These are phyloP conservation scores for Ciconia maguari DNA, from an alignment of 2,113 vertebrate species.

Conservation along the genomic window DNA sequence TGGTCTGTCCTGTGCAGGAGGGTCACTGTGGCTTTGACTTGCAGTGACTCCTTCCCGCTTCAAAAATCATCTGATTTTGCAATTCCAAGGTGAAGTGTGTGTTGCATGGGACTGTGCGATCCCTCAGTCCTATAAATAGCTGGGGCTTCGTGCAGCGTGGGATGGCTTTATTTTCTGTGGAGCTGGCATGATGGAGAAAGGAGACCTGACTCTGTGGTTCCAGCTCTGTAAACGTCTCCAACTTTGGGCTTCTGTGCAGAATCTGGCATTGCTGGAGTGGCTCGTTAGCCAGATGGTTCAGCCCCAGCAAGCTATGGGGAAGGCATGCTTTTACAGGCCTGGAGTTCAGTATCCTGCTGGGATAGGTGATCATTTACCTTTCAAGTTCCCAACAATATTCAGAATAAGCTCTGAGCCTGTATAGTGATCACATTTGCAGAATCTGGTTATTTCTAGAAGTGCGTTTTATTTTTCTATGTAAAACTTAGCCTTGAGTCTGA, in stretches of 20 bases:
- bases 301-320: not conserved
- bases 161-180: not conserved
- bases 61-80: fast-evolving
- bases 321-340: fast-evolving
- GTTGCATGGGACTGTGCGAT: not conserved
- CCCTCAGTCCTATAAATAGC: not conserved
- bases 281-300: not conserved
- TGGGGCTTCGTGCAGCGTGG: not conserved
- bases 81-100: fast-evolving
- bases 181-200: not conserved
- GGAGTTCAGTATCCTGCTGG: not conserved
- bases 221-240: not conserved
- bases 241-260: not conserved
- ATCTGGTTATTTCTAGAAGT: not conserved
- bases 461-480: not conserved
- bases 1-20: not conserved
- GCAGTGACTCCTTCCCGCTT: not conserved
- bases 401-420: not conserved
- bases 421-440: not conserved
- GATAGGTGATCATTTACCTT: not conserved
- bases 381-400: not conserved
- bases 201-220: not conserved
- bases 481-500: fast-evolving
- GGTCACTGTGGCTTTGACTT: not conserved
- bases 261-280: not conserved